Evolutionary conservation across 2,888 invertebrate species (phyloP).

Genomic region (Chelonus formosanus): DNA sequence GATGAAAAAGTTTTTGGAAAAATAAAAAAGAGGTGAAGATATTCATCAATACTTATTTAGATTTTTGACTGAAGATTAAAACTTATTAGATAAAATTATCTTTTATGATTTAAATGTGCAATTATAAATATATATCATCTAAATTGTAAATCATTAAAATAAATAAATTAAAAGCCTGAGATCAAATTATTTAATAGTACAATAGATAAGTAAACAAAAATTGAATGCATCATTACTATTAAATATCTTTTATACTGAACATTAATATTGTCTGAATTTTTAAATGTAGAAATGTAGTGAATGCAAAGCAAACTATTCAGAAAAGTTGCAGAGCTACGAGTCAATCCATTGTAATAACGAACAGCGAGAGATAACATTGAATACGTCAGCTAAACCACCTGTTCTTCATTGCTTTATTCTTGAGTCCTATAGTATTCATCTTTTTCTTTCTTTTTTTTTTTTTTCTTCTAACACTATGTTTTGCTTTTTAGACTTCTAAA

Average conservation of each 20-base stretch:
- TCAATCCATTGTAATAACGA: constrained; percentile 24
- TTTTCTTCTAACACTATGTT: background rate
- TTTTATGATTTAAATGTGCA: no score
- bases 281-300: background rate
- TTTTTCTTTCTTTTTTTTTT: constrained; percentile 1
- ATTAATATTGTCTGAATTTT: constrained; percentile 9
- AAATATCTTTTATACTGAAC: background rate
- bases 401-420: constrained; percentile 8
- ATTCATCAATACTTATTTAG: no score
- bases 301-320: constrained; percentile 29
- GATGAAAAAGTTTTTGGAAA: no score
- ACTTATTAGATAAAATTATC: no score
- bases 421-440: background rate
- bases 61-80: no score
- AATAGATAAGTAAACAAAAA: background rate
- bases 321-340: constrained; percentile 31
- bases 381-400: constrained; percentile 21
- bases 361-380: constrained; percentile 12
- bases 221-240: background rate
- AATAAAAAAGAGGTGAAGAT: no score
- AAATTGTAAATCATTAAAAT: no score
- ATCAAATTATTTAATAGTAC: no score
- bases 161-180: no score
- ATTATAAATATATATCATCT: no score
- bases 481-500: background rate